phyloP scores from a whole-genome alignment of 2,797 vertebrate species.

The Hirundo rustica region DNA sequence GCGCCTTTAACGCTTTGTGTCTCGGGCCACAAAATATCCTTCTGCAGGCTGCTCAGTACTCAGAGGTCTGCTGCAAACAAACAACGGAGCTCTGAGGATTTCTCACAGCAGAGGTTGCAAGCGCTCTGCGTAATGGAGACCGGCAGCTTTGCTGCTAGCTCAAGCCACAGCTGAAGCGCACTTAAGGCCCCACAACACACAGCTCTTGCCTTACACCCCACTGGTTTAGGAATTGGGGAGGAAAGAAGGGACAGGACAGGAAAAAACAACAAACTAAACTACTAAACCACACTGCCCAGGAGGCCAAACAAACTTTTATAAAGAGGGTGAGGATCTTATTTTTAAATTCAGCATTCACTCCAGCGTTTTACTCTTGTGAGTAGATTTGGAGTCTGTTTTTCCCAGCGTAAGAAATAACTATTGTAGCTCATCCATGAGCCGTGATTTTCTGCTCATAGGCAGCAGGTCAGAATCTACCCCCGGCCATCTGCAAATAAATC shows the following conservation, averaged over 20 bases:
- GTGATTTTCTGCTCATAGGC: neutral
- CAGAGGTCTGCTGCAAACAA: neutral
- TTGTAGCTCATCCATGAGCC: rapidly evolving
- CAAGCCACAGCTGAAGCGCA: neutral
- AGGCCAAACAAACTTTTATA: neutral
- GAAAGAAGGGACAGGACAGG: neutral
- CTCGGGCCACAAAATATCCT: neutral
- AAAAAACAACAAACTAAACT: neutral
- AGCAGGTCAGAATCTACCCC: neutral
- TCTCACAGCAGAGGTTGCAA: slow-evolving; percentile 21
- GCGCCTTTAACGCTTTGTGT: slow-evolving; percentile 17
- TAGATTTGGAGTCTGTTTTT: neutral
- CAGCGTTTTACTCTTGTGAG: neutral
- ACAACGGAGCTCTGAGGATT: neutral
- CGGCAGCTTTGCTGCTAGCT: neutral
- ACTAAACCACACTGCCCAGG: neutral
- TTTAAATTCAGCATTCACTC: neutral
- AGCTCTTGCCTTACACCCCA: neutral
- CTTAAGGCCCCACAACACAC: neutral
- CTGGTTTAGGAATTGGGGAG: neutral
- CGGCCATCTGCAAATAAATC: neutral
- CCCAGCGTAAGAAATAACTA: neutral
- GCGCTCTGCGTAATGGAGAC: neutral
- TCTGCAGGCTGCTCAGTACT: neutral
- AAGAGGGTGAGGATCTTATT: neutral